Conservation (phyloP, 2,888 invertebrate species). For the Oeneis ivallda region DNA sequence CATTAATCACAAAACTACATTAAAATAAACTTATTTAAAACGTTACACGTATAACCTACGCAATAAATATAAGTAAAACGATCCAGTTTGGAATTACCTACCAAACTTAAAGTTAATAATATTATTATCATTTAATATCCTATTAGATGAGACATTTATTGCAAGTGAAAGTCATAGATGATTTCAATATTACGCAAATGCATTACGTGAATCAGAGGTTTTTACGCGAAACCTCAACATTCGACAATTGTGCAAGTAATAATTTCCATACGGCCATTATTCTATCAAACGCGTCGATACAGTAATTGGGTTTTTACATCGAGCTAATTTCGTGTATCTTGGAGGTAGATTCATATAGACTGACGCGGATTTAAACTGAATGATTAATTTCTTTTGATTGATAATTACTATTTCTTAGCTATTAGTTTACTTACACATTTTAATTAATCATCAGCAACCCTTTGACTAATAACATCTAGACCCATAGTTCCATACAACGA, state of each 20-base stretch:
- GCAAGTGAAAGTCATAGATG: slow-evolving; percentile 11
- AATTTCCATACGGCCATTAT: slow-evolving; percentile 43
- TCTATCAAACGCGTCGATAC: slow-evolving; percentile 43
- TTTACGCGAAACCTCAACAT: slow-evolving; percentile 16
- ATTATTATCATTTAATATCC: not conserved
- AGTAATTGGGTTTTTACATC: slow-evolving; percentile 50
- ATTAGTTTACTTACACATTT: too few relatives aligned
- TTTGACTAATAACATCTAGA: too few relatives aligned
- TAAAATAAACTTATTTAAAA: not conserved
- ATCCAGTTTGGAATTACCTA: slow-evolving; percentile 4
- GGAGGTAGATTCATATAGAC: slow-evolving; percentile 22
- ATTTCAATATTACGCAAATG: slow-evolving; percentile 6
- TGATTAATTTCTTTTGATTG: too few relatives aligned
- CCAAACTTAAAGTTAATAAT: not conserved
- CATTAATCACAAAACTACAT: too few relatives aligned
- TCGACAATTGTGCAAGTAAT: slow-evolving; percentile 41
- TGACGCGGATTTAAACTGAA: slow-evolving; percentile 10
- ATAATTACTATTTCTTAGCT: too few relatives aligned
- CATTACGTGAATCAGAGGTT: slow-evolving; percentile 18
- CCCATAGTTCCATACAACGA: too few relatives aligned
- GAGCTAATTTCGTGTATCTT: slow-evolving; percentile 39
- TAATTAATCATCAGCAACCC: too few relatives aligned
- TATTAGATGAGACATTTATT: not conserved
- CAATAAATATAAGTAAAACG: not conserved
- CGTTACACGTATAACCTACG: not conserved